Conservation (phyloP, 2,888 invertebrate genomes). For the Idaea aversata region DNA sequence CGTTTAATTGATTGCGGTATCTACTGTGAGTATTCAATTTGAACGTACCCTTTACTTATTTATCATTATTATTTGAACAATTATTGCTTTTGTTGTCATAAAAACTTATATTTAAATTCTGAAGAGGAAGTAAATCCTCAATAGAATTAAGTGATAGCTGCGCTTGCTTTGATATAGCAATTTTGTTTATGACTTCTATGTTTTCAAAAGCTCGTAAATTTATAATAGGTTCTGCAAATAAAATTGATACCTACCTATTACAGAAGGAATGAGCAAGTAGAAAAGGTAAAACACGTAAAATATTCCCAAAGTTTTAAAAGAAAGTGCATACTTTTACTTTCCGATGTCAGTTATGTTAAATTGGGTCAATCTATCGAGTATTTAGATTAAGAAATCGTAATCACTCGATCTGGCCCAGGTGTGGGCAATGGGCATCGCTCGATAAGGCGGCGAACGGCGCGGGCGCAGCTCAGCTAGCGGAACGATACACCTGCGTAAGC, state of each 20-base stretch:
- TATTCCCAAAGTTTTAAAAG: background rate
- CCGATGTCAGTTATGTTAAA: background rate
- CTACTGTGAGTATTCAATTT: background rate
- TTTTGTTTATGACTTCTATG: background rate
- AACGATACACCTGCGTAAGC: constrained; percentile 70
- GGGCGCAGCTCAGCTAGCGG: constrained; percentile 60
- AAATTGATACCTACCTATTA: too few species aligned
- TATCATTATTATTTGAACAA: background rate
- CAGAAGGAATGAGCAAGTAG: too few species aligned
- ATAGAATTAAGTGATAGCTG: constrained; percentile 3
- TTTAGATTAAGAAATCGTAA: constrained; percentile 45
- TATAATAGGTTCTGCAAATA: too few species aligned
- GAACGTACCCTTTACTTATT: too few species aligned
- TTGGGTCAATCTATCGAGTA: constrained; percentile 20
- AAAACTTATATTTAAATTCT: background rate
- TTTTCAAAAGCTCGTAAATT: too few species aligned
- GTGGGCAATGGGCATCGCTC: constrained; percentile 42
- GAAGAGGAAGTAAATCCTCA: constrained; percentile 4
- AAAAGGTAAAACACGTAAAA: background rate
- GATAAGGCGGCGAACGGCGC: constrained; percentile 50
- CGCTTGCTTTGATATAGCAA: background rate
- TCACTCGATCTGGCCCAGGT: constrained; percentile 60
- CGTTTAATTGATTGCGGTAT: background rate
- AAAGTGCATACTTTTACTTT: constrained; percentile 3
- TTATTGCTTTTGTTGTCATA: background rate